Conservation (phyloP, 2,113 vertebrate genomes). For the Collichthys lucidus region DNA sequence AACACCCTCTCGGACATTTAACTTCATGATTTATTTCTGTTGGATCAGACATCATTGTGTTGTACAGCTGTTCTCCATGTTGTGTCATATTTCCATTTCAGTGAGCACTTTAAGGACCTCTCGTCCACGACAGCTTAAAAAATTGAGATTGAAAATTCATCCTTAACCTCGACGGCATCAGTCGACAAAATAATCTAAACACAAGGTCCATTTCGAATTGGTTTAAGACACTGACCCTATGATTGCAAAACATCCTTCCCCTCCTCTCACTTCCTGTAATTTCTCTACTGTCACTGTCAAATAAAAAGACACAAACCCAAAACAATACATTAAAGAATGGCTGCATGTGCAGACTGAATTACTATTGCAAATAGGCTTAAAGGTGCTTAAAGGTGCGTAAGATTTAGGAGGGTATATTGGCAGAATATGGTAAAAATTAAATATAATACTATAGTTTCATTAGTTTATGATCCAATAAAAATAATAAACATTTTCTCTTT, state of each 20-base stretch:
- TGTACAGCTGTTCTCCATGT: slow-evolving; percentile 22
- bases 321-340: neutral
- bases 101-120: neutral
- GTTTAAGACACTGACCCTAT: neutral
- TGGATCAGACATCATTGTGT: neutral
- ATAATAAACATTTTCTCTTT: too few relatives aligned
- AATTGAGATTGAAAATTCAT: neutral
- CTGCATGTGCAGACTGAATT: neutral
- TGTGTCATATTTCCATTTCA: neutral
- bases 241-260: neutral
- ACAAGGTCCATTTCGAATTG: neutral
- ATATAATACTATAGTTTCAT: too few relatives aligned
- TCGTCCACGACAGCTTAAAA: neutral
- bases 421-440: too few relatives aligned
- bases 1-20: neutral
- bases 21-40: slow-evolving; percentile 32
- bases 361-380: neutral
- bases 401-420: too few relatives aligned
- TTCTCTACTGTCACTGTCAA: neutral
- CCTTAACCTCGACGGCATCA: neutral
- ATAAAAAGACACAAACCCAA: neutral
- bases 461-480: too few relatives aligned
- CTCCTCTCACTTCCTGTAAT: neutral
- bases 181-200: neutral
- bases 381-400: neutral